Conservation (phyloP, 1,140 invertebrate genomes). For the Drosophila subobscura region DNA sequence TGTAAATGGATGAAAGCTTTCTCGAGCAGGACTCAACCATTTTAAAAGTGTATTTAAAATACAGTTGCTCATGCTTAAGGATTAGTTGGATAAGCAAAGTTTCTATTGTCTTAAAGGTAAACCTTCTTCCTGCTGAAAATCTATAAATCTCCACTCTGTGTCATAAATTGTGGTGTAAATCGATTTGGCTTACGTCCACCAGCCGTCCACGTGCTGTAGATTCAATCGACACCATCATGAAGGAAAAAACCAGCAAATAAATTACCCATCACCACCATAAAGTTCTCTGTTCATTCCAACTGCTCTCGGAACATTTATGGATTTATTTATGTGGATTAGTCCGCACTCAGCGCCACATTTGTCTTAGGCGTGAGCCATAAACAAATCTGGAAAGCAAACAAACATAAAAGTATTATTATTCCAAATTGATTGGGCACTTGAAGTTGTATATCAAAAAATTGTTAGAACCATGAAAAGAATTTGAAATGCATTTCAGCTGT, state of each 20-base stretch:
- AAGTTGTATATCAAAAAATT: no score
- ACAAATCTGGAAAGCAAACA: constrained; percentile 35
- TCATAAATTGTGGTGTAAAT: constrained; percentile 27
- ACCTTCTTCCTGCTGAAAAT: constrained; percentile 7
- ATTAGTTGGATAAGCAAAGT: background rate
- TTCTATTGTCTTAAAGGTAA: no score
- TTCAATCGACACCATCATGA: constrained; percentile 33
- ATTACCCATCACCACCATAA: constrained; percentile 44
- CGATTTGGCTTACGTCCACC: constrained; percentile 29
- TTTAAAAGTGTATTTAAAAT: constrained; percentile 37
- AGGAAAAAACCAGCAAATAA: constrained; percentile 22
- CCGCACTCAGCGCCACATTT: constrained; percentile 32
- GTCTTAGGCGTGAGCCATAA: constrained; percentile 46
- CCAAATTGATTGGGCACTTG: no score
- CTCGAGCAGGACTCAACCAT: constrained; percentile 4
- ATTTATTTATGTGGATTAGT: background rate
- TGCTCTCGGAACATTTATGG: background rate
- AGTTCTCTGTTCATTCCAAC: constrained; percentile 23
- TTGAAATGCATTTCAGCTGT: no score
- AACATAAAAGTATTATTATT: no score
- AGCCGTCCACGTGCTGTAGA: constrained; percentile 40
- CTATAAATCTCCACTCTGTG: constrained; percentile 32
- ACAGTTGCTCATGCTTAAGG: constrained; percentile 4
- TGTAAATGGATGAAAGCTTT: constrained; percentile 33
- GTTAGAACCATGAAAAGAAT: no score